Percentiles rank a stretch among this genome's conserved stretches.
Evolutionary conservation across 1,140 invertebrate genomes (phyloP).

Genomic region (Eubasilissa regina): DNA sequence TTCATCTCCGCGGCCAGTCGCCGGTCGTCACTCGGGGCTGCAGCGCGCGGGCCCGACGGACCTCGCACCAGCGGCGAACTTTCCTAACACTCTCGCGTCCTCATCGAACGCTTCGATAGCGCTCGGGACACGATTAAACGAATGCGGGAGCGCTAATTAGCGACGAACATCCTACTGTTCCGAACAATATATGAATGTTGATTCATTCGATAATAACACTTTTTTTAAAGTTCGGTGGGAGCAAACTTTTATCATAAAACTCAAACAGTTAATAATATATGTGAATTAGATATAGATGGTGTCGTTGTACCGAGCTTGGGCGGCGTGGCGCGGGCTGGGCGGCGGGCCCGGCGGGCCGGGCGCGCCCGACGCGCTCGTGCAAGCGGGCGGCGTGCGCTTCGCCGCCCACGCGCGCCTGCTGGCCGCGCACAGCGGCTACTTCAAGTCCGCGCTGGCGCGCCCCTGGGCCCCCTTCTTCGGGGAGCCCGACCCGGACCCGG

Average conservation of each 20-base stretch:
- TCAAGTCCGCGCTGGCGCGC: conserved; percentile 70
- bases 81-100: too few relatives aligned
- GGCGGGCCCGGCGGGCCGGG: conserved; percentile 62
- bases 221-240: too few relatives aligned
- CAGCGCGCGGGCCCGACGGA: too few relatives aligned
- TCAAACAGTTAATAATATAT: too few relatives aligned
- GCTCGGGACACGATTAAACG: too few relatives aligned
- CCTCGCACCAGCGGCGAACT: too few relatives aligned
- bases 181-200: too few relatives aligned
- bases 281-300: conserved; percentile 67
- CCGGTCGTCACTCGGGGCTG: conserved; percentile 5
- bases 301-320: conserved; percentile 80
- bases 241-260: too few relatives aligned
- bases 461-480: conserved; percentile 4
- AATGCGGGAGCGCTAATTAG: not conserved
- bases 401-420: conserved; percentile 79
- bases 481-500: conserved; percentile 1
- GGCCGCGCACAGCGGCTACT: conserved; percentile 82
- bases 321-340: conserved; percentile 63
- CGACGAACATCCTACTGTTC: not conserved
- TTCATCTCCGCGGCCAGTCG: conserved; percentile 42
- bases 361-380: conserved; percentile 74
- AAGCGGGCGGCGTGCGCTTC: conserved; percentile 74
- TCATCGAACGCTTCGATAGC: too few relatives aligned
- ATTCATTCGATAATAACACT: too few relatives aligned